Evolutionary conservation across 2,797 vertebrate genomes (phyloP), one percentile per base, ranked within the genome.

Genomic region (Octomys mimax): DNA sequence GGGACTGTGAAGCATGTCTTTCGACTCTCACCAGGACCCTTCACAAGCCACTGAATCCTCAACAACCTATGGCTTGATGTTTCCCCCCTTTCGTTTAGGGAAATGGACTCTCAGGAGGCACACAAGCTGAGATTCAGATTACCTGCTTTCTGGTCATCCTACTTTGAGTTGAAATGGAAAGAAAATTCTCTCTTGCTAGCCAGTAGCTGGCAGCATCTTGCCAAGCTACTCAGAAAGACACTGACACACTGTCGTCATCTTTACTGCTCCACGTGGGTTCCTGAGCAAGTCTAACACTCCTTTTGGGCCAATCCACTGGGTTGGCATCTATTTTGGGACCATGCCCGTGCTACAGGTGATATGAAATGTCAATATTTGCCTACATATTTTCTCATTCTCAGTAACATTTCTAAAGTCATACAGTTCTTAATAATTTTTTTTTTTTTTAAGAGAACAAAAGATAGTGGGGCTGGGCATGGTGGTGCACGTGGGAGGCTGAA

Each of bases 371-470:
- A 82, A 24, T 89, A 14, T 46, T 87, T 61, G 36, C 36, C 9
- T 31, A 73, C 68, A 57, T 4, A 33, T 79, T 94, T 82, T 91
- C 59, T 79, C 54, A 66, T 81, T 4, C 22, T 66, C 0, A 36
- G 70, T 33, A 57, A 33, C 31, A 95, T 87, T 91, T 92, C 73
- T 81, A 62, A 93, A 91, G 22, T 42, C 49, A 73, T 19, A 54
- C 52, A 54, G 52, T 54, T 54, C 52, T 13, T 54, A 3, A 54
- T 54, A 54, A 54, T 54, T 54, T 42, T 54, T 54, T 42, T 42
- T 42, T 42, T 42, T 42, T 42, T 42, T 3, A 54, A 54, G 52
- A 54, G 52, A 54, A 54, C 52, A 54, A 54, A 54, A 54, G 52
- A 13, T 54, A 54, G 52, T 13, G 14, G 52, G 52, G 52, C 11